Evolutionary conservation across 2,797 vertebrate genomes (phyloP), one percentile per base, ranked within the genome.

Genomic region (Presbytis comata): DNA sequence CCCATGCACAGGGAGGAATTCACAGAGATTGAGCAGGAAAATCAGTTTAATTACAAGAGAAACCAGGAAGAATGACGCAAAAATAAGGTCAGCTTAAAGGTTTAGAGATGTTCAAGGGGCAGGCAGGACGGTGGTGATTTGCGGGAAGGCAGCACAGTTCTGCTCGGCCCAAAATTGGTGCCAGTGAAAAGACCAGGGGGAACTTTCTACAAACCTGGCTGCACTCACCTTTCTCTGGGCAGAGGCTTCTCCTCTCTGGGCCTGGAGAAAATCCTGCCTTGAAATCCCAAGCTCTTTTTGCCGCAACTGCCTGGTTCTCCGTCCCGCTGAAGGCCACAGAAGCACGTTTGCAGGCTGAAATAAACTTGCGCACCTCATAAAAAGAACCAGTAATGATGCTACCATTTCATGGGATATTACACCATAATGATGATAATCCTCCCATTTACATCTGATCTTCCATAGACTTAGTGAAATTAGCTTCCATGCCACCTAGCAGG

Each of bases 361-460:
- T 99, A 98, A 99, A 99, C 99, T 99, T 98, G 98, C 98, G 98
- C 98, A 99, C 98, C 99, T 99, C 99, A 99, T 99, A 99, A 99
- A 99, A 99, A 98, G 98, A 99, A 99, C 98, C 99, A 98, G 99
- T 99, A 99, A 99, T 99, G 99, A 99, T 99, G 99, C 99, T 98
- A 98, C 99, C 99, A 99, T 99, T 99, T 99, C 99, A 99, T 99
- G 99, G 99, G 99, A 99, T 99, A 99, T 99, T 99, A 99, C 99
- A 99, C 99, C 99, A 99, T 99, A 99, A 99, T 99, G 99, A 99
- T 99, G 99, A 99, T 99, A 99, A 99, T 99, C 99, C 99, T 99
- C 98, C 98, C 99, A 99, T 99, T 99, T 99, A 99, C 99, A 99
- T 99, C 99, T 98, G 99, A 99, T 99, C 99, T 99, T 99, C 99